Evolutionary conservation across 2,113 vertebrate genomes (phyloP), one percentile per base, ranked within the genome.

Genomic region (Xiphophorus hellerii): DNA sequence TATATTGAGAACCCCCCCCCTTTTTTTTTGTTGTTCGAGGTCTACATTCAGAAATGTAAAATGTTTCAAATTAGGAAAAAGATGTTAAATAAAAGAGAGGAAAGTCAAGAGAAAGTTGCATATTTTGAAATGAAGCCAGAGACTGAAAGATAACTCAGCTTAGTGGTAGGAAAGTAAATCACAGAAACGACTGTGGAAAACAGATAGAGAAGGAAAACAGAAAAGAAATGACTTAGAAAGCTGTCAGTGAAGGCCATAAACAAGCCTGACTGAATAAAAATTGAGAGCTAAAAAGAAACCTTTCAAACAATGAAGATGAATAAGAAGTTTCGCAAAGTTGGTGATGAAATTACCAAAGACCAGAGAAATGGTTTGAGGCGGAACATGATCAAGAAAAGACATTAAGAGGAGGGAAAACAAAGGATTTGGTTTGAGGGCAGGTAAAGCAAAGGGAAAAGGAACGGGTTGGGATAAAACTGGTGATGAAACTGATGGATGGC

Each of bases 401-500:
- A 71, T 29, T n/a, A 51, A 5, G 60, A 73, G 27, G n/a, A 39
- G 15, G 7, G 5, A 31, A 65, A 62, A 61, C 12, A 44, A 66
- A 17, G 62, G 9, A 44, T 2, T 51, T 13, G 5, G 62, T 28
- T 12, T 48, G 66, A 74, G 60, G 51, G 31, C 0, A 27, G 14
- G 22, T 3, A 3, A 58, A 65, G 33, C 10, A 42, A 30, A 58
- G 15, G 8, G 12, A 29, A 11, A 66, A 6, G n/a, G 14, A 60
- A 68, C 62, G 30, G 39, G 68, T 63, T 10, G 3, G 71, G 42
- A 42, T 42, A 15, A 17, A 44, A 29, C 44, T n/a, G 20, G 39
- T 70, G 76, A 76, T 86, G 68, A 78, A 78, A 64, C 27, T 81
- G 78, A 84, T 78, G 75, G 72, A 81, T 78, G 68, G 68, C 28